Evolutionary conservation across 2,888 invertebrate genomes (phyloP).

Genomic region (Scrobipalpa atriplicella): DNA sequence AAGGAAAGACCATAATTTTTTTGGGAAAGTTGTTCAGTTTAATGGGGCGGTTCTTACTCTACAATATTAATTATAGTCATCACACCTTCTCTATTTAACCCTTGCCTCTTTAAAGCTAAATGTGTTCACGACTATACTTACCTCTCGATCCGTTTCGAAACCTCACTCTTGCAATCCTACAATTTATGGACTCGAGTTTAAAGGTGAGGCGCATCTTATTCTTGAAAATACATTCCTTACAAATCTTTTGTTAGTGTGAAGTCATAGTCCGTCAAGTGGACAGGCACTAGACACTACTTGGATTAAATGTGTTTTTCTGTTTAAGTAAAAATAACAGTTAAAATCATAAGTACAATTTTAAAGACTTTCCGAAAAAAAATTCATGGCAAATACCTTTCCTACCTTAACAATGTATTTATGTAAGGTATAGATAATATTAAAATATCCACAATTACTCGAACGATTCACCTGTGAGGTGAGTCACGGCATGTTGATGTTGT

Average conservation of each 20-base stretch:
- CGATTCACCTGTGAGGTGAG: neutral
- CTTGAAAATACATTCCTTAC: neutral
- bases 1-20: too few relatives aligned
- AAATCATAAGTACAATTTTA: too few relatives aligned
- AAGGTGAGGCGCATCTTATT: slow-evolving; percentile 6
- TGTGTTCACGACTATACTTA: neutral
- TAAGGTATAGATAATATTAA: neutral
- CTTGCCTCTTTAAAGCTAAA: too few relatives aligned
- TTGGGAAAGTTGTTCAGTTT: too few relatives aligned
- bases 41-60: too few relatives aligned
- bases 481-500: slow-evolving; percentile 18
- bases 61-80: too few relatives aligned
- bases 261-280: neutral
- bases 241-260: slow-evolving; percentile 5
- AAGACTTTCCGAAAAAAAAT: too few relatives aligned
- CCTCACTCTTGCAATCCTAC: slow-evolving; percentile 9
- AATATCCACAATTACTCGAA: neutral
- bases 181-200: slow-evolving; percentile 4
- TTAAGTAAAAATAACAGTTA: too few relatives aligned
- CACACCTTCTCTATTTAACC: too few relatives aligned
- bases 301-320: neutral
- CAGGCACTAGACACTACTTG: too few relatives aligned
- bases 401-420: too few relatives aligned
- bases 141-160: slow-evolving; percentile 11
- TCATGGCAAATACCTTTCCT: too few relatives aligned